Percentiles rank a stretch among this genome's conserved stretches.
These are phyloP conservation scores for Gonatopus flavifemur DNA, from an alignment of 1,140 invertebrate species.

Conservation along the genomic window DNA sequence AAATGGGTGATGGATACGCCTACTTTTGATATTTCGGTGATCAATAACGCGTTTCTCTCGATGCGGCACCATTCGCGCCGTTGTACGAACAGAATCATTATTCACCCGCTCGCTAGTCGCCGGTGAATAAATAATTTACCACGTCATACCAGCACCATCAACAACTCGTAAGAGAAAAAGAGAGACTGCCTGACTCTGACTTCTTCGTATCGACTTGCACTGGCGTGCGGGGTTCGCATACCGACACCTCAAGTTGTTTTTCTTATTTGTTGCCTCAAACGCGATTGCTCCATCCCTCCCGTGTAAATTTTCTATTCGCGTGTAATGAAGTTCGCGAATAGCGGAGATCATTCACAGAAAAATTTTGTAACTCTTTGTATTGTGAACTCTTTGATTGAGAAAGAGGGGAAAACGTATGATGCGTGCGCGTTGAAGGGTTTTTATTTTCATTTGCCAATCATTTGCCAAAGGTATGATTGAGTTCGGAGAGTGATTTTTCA, in stretches of 20 bases:
- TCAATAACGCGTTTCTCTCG: conserved; percentile 44
- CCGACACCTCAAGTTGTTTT: background rate
- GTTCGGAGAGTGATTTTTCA: no score
- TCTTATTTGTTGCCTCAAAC: conserved; percentile 12
- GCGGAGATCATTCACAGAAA: no score
- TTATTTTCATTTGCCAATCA: no score
- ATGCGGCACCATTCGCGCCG: conserved; percentile 37
- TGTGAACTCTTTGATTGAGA: no score
- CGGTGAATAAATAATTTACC: conserved; percentile 50
- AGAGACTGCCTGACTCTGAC: no score
- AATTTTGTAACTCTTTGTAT: no score
- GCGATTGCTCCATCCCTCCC: conserved; percentile 15
- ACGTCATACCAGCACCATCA: conserved; percentile 39
- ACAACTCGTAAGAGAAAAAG: no score
- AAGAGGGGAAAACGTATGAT: no score
- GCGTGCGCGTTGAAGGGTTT: no score
- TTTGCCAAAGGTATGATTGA: no score
- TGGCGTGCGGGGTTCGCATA: background rate
- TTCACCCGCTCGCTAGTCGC: conserved; percentile 35
- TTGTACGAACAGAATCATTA: conserved; percentile 43
- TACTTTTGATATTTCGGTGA: conserved; percentile 49
- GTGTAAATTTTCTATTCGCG: conserved; percentile 14
- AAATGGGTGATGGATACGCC: conserved; percentile 45
- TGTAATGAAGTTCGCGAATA: conserved; percentile 8
- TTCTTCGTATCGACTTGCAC: conserved; percentile 19